Base-by-base conservation (phyloP, 2,113 vertebrate genomes). In the Cyprinodon brontotheroides region DNA sequence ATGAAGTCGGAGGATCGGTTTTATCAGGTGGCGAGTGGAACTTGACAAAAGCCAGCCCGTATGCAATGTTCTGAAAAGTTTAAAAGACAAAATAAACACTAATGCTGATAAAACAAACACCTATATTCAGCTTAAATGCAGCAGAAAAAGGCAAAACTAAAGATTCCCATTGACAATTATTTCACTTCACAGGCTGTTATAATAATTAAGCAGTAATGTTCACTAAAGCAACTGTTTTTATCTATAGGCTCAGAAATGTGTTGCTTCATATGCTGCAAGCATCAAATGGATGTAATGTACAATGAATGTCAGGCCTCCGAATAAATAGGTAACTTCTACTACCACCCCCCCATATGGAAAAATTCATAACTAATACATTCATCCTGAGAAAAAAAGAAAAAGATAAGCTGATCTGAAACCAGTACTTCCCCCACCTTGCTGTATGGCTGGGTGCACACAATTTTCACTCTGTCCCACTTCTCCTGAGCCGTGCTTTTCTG, bases 371-470 rank as follows among this genome's bases (percentile, higher is more conserved):
- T 65, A 4, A 14, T 22, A 22, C 22, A 12, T 17, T 65, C 39
- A n/a, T 7, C 4, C 22, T n/a, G 1, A 64, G 15, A 7, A 13
- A 22, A 29, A 60, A 41, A 41, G 6, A 14, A n/a, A 60, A 1
- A 15, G 15, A 7, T 61, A 4, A 15, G 12, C 11, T 15, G 47
- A 45, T 12, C n/a, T n/a, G 11, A 75, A 50, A 62, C 40, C 6
- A 11, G 11, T 0, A 5, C 15, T 22, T 1, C 13, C 11, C 10
- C 70, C 75, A 97, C 96, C 93, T 97, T 98, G 89, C 83, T 96
- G 63, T 97, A 98, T 0, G 96, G 96, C 85, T 98, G 96, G 50
- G 89, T 96, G 81, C 96, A 98, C 11, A 97, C 94, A 36, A 97
- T 93, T 84, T 96, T 97, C 37, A 97, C 93, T 0, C 94, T 87